A percentile compares a stretch with the other conserved stretches of the same genome.
Conservation (phyloP, 1,140 invertebrate species). For the Conus ventricosus region DNA sequence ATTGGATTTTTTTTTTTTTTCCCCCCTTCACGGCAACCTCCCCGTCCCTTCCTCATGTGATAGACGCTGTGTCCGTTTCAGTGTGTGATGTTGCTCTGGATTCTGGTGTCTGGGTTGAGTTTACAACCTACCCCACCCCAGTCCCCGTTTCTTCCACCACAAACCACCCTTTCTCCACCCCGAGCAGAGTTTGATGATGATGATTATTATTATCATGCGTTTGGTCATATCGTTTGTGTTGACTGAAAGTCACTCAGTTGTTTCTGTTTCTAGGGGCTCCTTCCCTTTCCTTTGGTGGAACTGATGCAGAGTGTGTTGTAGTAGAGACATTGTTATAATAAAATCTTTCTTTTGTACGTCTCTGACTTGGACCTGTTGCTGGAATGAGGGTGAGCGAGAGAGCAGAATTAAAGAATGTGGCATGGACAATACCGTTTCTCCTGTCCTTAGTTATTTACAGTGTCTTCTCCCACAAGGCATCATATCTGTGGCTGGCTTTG, state of each 20-base stretch:
- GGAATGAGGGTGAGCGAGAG: too few species aligned
- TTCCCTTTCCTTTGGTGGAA: conserved; percentile 32
- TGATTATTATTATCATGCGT: not conserved
- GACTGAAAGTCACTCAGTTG: not conserved
- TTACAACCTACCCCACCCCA: not conserved
- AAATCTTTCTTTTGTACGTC: conserved; percentile 39
- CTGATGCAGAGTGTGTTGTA: conserved; percentile 40
- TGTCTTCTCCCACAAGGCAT: too few species aligned
- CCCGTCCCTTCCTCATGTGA: not conserved
- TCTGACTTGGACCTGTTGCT: too few species aligned
- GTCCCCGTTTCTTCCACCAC: not conserved
- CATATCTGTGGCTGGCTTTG: too few species aligned
- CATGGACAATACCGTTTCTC: too few species aligned
- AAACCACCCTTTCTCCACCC: not conserved
- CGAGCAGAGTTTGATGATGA: not conserved
- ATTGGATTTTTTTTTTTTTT: not conserved
- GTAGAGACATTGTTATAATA: conserved; percentile 42
- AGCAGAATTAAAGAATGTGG: too few species aligned
- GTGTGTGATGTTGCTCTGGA: not conserved
- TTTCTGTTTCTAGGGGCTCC: conserved; percentile 2
- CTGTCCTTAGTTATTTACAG: too few species aligned
- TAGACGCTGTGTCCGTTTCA: not conserved
- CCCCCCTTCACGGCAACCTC: not conserved
- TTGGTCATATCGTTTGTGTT: not conserved
- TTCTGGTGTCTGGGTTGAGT: not conserved